Evolutionary conservation across 2,113 vertebrate genomes (phyloP), one percentile per base, ranked within the genome.

Genomic region (Lepus americanus): DNA sequence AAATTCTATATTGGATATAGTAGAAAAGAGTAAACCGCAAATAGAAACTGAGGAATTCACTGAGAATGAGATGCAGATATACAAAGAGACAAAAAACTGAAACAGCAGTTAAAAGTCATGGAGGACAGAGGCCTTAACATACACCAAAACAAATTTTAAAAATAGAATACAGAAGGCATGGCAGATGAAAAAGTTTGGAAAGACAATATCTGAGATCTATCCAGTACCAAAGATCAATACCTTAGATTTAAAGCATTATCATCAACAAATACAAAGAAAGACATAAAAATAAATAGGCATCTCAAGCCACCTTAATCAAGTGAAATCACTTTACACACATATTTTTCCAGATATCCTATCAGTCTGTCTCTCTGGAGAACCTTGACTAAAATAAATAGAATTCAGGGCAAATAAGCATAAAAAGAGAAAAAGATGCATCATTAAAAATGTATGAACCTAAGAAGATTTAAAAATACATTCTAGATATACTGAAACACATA

Each of bases 21-120:
- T 39, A 93, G 12, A 69, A 88, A 88, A 55, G 31, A 87, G 22
- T 70, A 55, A 80, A 76, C 39, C 74, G n/a, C 9, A 91, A 95
- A 88, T 55, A 1, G 91, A 39, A 66, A 83, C 27, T 55, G 2
- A 79, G 17, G 16, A 82, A 81, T 59, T 92, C 14, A 81, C 1
- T 49, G 69, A 92, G 53, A 89, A 64, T 16, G 13, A 89, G 16
- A 73, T 73, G 55, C 10, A 74, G 53, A 93, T 6, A 74, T 39
- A 69, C 2, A 23, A 70, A 70, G 49, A 63, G 16, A 51, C 55
- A 66, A 84, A 44, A 85, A 84, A 84, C 1, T 19, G 25, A 78
- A 82, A 87, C 11, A 72, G 55, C 17, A 63, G n/a, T 27, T 69
- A 78, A 74, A 27, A 87, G 64, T 63, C 20, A 74, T 23, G 17